These are phyloP conservation scores for Micrastur ruficollis DNA, from an alignment of 2,797 vertebrate genomes.

Conservation along the genomic window DNA sequence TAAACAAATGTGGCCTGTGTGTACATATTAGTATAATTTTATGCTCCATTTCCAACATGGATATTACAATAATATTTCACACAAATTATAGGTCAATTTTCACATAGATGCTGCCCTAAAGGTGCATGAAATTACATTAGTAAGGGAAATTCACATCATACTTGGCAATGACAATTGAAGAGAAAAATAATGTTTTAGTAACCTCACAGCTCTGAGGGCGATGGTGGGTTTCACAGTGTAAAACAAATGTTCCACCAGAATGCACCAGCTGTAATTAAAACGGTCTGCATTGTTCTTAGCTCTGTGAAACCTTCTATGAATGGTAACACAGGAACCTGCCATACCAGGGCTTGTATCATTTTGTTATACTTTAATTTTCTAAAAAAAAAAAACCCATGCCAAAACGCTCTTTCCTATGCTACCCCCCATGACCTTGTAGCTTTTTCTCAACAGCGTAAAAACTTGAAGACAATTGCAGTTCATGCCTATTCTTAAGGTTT, in stretches of 20 bases:
- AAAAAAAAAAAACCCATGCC: not conserved
- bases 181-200: slow-evolving; percentile 3
- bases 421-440: not conserved
- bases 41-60: slow-evolving; percentile 21
- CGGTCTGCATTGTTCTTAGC: not conserved
- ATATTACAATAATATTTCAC: slow-evolving; percentile 46
- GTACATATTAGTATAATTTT: slow-evolving; percentile 29
- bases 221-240: not conserved
- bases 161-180: not conserved
- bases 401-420: not conserved
- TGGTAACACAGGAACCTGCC: not conserved
- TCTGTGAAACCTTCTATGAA: not conserved
- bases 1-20: not conserved
- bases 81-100: slow-evolving; percentile 39
- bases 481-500: not conserved
- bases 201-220: not conserved
- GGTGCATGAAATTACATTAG: slow-evolving; percentile 21
- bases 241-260: not conserved
- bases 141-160: not conserved
- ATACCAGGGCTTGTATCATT: not conserved
- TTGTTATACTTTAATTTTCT: not conserved
- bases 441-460: not conserved
- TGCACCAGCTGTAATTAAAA: slow-evolving; percentile 12
- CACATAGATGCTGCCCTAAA: slow-evolving; percentile 35
- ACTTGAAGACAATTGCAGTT: not conserved